Percentiles rank a stretch among this genome's conserved stretches.
Evolutionary conservation across 2,888 invertebrate species (phyloP).

Genomic region (Conops quadrifasciatus): DNA sequence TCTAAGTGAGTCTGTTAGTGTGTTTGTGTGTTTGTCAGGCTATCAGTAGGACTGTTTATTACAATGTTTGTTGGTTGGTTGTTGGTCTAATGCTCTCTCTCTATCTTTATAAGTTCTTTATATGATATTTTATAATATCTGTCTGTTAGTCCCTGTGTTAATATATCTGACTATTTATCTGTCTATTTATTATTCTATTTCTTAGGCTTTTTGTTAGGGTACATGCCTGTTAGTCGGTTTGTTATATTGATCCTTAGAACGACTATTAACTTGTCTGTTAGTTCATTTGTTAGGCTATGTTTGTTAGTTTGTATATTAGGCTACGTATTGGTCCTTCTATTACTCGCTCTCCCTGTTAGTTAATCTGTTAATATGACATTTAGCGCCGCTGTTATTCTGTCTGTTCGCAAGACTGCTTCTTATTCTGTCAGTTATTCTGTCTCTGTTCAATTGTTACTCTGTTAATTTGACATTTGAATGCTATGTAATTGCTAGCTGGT

Average conservation of each 20-base stretch:
- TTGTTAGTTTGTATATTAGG: neutral
- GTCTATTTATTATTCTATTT: neutral
- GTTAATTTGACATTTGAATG: constrained; percentile 9
- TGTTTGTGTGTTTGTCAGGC: neutral
- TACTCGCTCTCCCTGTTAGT: neutral
- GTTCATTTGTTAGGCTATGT: neutral
- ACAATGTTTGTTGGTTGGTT: neutral
- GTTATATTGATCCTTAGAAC: neutral
- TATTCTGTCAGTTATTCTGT: too few species aligned
- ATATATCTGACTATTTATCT: neutral
- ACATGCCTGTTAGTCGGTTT: neutral
- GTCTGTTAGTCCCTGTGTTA: neutral
- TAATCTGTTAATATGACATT: too few species aligned
- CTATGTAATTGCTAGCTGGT: too few species aligned
- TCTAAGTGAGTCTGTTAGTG: too few species aligned
- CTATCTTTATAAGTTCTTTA: too few species aligned
- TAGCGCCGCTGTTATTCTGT: neutral
- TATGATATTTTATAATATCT: neutral
- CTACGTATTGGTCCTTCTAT: neutral
- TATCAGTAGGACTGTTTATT: neutral
- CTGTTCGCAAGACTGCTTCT: too few species aligned
- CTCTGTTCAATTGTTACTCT: constrained; percentile 33
- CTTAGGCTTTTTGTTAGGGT: neutral
- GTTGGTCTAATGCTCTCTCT: too few species aligned
- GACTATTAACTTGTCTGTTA: neutral